Evolutionary conservation across 2,888 invertebrate genomes (phyloP), one percentile per base, ranked within the genome.

Genomic region (Boloria selene): DNA sequence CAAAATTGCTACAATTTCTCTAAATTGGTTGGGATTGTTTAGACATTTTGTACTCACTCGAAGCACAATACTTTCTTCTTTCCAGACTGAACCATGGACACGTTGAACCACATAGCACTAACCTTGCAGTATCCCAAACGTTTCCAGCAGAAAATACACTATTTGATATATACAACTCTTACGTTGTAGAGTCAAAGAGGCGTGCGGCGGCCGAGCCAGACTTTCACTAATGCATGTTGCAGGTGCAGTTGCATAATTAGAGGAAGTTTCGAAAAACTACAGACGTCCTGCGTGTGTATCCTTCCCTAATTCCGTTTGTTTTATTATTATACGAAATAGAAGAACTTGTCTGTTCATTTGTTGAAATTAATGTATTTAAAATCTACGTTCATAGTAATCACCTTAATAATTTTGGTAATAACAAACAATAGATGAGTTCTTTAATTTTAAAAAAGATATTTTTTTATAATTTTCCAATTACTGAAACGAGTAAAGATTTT

Each of bases 181-280:
- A 67, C 67, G 69, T 64, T 69, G 69, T 67, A 69, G 65, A 65
- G 60, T 58, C 66, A 69, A 66, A 66, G 66, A 68, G 55, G 68
- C 71, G 71, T 70, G 73, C 71, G 67, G 70, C 71, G 52, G 53
- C 66, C 60, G 63, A 73, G 74, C 67, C 65, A 71, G 73, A 81
- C 85, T 85, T 85, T 85, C 83, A 84, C 84, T 83, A 75, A 72
- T 77, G 76, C 72, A 52, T 44, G 58, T 73, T 74, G 74, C 66
- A 60, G 71, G 67, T 61, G 70, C 65, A 64, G 65, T 79, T 81
- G 76, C 76, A 79, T 79, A 84, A 87, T 82, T 78, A 75, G 74
- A 79, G 88, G 88, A 88, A 84, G 77, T 85, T 84, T 82, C 79
- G 84, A 83, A 87, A 87, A 85, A 72, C 73, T 75, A 72, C 74